phyloP scores from a whole-genome alignment of 2,113 vertebrate species.

The Acrocephalus kingi region DNA sequence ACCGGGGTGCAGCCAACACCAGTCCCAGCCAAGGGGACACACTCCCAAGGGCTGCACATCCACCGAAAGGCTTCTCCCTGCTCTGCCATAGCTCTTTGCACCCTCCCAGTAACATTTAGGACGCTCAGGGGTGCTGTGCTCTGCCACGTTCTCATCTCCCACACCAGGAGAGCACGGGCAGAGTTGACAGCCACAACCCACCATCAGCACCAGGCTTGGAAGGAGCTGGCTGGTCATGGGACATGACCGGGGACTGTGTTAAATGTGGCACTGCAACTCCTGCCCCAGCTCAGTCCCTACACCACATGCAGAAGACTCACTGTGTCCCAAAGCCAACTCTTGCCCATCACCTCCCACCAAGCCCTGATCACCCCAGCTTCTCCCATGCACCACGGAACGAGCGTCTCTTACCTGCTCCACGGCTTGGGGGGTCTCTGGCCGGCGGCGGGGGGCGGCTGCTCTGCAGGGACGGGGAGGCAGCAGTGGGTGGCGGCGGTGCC shows the following conservation, averaged over 20 bases:
- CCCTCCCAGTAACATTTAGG: fast-evolving
- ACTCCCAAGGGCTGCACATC: fast-evolving
- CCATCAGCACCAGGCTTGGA: fast-evolving
- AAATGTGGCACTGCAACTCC: neutral
- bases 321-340: fast-evolving
- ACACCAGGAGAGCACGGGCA: neutral
- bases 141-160: neutral
- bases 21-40: fast-evolving
- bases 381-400: fast-evolving
- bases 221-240: neutral
- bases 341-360: neutral
- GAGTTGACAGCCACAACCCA: neutral
- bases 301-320: fast-evolving
- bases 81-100: neutral
- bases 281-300: neutral
- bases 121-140: neutral
- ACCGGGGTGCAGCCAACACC: fast-evolving
- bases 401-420: slow-evolving; percentile 75
- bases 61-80: neutral
- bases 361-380: neutral
- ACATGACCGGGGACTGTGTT: neutral
- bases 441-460: slow-evolving; percentile 79
- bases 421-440: slow-evolving; percentile 80
- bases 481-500: slow-evolving; percentile 74
- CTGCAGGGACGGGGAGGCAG: slow-evolving; percentile 74